phyloP scores from a whole-genome alignment of 2,888 invertebrate genomes.

The Dorcus parallelipipedus region DNA sequence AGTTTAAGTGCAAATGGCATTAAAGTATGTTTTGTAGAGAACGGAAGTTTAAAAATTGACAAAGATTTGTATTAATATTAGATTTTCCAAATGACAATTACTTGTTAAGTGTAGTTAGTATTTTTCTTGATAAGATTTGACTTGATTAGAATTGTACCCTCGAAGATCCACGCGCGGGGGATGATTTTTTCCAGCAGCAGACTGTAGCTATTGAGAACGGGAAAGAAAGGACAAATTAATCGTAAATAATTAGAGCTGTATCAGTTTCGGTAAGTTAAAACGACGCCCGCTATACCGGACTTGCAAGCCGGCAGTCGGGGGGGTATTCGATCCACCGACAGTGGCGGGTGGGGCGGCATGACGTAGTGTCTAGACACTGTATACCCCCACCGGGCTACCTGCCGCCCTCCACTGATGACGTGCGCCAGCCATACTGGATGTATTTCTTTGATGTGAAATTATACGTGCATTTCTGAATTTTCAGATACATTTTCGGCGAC shows the following conservation, averaged over 20 bases:
- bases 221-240: constrained; percentile 3
- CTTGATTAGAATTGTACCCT: too few relatives aligned
- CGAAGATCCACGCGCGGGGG: too few relatives aligned
- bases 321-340: constrained; percentile 24
- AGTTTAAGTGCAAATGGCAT: too few relatives aligned
- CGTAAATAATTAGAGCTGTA: constrained; percentile 7
- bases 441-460: constrained; percentile 13
- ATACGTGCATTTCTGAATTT: neutral
- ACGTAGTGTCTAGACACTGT: constrained; percentile 37
- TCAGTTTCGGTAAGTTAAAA: constrained; percentile 6
- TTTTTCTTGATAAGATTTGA: too few relatives aligned
- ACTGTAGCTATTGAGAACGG: too few relatives aligned
- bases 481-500: neutral
- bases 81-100: too few relatives aligned
- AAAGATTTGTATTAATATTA: too few relatives aligned
- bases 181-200: too few relatives aligned
- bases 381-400: constrained; percentile 29
- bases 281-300: constrained; percentile 7
- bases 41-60: too few relatives aligned
- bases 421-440: constrained; percentile 23
- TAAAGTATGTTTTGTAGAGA: too few relatives aligned
- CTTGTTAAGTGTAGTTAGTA: too few relatives aligned
- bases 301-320: constrained; percentile 6
- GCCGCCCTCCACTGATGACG: constrained; percentile 26
- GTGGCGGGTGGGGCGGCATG: constrained; percentile 29